Percentiles rank a stretch among this genome's conserved stretches.
phyloP scores from a whole-genome alignment of 2,888 invertebrate species.

The Volucella bombylans region DNA sequence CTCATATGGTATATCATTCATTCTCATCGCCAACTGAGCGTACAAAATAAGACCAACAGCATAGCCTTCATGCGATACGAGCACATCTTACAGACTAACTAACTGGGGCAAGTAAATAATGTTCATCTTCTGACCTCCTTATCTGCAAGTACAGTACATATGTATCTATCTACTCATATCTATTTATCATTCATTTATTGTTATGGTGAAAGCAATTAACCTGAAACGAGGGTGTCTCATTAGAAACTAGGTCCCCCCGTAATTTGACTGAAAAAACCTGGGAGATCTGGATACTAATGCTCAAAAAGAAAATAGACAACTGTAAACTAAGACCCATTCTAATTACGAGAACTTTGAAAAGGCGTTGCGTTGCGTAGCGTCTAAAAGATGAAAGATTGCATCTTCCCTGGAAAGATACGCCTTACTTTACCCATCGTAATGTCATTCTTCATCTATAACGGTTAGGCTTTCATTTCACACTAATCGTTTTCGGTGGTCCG shows the following conservation, averaged over 20 bases:
- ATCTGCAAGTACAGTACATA: not conserved
- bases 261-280: not conserved
- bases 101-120: constrained; percentile 10
- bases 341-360: constrained; percentile 31
- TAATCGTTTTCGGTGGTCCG: constrained; percentile 52
- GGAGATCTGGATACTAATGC: constrained; percentile 3
- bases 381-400: constrained; percentile 34
- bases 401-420: constrained; percentile 23
- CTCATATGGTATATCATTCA: not conserved
- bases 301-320: not conserved
- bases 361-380: constrained; percentile 7
- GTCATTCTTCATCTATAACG: constrained; percentile 38
- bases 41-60: constrained; percentile 1
- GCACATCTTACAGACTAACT: not conserved
- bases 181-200: constrained; percentile 29
- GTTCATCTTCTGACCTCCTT: constrained; percentile 27
- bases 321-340: constrained; percentile 15
- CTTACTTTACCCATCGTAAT: constrained; percentile 32
- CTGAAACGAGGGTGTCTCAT: constrained; percentile 30
- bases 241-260: constrained; percentile 17
- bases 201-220: constrained; percentile 39
- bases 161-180: not conserved
- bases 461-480: constrained; percentile 31
- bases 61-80: not conserved
- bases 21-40: constrained; percentile 4